Evolutionary conservation across 1,140 invertebrate species (phyloP).

Genomic region (Leptopilina clavipes): DNA sequence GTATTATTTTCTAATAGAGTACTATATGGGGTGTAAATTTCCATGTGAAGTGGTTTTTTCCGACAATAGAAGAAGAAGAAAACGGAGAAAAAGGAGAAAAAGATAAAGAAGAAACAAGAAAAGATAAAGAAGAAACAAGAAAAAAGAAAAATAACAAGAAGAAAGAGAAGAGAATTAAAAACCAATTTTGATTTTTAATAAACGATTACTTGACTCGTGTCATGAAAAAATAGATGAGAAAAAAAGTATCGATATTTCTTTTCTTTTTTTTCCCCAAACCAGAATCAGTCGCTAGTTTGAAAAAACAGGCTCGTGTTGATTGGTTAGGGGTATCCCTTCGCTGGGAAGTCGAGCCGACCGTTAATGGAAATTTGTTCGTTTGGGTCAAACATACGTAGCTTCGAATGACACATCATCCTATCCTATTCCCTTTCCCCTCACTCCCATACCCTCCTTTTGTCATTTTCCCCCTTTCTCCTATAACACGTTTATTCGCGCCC

Average conservation of each 20-base stretch:
- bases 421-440: background rate
- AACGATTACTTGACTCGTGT: background rate
- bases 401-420: conserved; percentile 38
- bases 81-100: too few relatives aligned
- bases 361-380: conserved; percentile 51
- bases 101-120: too few relatives aligned
- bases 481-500: conserved; percentile 31
- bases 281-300: conserved; percentile 41
- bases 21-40: background rate
- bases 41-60: too few relatives aligned
- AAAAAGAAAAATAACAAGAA: too few relatives aligned
- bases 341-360: conserved; percentile 34
- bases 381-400: conserved; percentile 44
- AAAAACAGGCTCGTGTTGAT: conserved; percentile 54
- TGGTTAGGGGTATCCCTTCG: conserved; percentile 36
- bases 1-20: too few relatives aligned
- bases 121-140: too few relatives aligned
- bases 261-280: background rate
- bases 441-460: background rate
- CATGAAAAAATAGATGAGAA: background rate
- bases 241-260: background rate
- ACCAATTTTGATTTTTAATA: background rate
- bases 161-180: too few relatives aligned
- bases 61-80: too few relatives aligned
- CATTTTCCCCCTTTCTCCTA: conserved; percentile 36